Conservation (phyloP, 1,140 invertebrate species). For the Rhopalosiphum maidis region DNA sequence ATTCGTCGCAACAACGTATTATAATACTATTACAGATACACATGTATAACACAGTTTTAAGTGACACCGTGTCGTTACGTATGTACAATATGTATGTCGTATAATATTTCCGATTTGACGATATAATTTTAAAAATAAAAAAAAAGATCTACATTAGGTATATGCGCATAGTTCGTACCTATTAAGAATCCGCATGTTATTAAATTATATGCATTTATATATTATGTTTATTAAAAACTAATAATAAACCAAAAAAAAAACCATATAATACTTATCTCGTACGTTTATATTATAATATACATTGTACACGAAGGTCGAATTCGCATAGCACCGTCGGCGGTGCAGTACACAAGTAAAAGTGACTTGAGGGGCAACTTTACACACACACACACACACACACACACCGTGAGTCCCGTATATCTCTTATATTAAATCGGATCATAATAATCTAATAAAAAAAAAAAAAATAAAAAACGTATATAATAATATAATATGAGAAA, state of each 20-base stretch:
- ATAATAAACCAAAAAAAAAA: neutral
- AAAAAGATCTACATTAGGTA: neutral
- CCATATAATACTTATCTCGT: neutral
- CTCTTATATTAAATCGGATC: constrained; percentile 33
- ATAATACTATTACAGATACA: no score
- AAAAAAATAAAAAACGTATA: neutral
- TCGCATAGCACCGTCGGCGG: constrained; percentile 13
- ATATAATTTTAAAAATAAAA: neutral
- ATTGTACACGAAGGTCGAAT: constrained; percentile 17
- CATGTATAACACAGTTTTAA: neutral
- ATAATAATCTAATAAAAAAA: constrained; percentile 43
- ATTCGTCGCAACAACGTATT: neutral
- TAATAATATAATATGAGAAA: constrained; percentile 8
- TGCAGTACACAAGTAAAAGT: constrained; percentile 38
- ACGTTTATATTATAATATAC: neutral
- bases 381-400: neutral
- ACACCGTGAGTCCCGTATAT: no score
- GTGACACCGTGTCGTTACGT: neutral
- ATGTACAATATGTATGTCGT: neutral
- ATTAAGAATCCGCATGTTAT: neutral
- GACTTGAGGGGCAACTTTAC: constrained; percentile 7
- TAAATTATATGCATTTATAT: neutral
- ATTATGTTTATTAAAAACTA: neutral
- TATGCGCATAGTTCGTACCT: neutral
- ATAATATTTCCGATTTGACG: neutral